These are phyloP conservation scores for Orthosia gothica DNA, from an alignment of 2,888 invertebrate species.

Conservation along the genomic window DNA sequence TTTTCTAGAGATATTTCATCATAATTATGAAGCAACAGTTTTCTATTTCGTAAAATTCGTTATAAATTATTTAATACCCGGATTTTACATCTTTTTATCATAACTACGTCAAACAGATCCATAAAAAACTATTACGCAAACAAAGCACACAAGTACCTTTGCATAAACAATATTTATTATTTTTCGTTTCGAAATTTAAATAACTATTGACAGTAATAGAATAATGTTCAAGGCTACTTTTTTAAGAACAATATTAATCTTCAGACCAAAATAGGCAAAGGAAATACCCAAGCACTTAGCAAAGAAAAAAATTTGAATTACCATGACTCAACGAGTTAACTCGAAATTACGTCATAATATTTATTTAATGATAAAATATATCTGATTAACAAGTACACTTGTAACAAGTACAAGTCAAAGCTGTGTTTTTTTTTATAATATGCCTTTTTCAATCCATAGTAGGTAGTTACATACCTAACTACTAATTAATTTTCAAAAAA, in stretches of 20 bases:
- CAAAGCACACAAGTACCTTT: constrained; percentile 16
- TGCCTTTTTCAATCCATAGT: not conserved
- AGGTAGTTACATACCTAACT: not conserved
- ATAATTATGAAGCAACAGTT: constrained; percentile 20
- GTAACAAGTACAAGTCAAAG: constrained; percentile 1
- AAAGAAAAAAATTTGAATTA: constrained; percentile 65
- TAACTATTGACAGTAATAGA: constrained; percentile 45
- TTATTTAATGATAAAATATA: constrained; percentile 80
- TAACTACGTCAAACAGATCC: constrained; percentile 43
- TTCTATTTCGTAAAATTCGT: constrained; percentile 6
- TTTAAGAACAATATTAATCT: constrained; percentile 42
- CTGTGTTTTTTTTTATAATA: constrained; percentile 2
- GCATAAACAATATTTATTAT: constrained; percentile 41
- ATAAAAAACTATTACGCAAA: constrained; percentile 41
- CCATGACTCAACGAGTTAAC: constrained; percentile 62
- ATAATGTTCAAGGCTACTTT: constrained; percentile 60
- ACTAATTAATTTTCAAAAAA: not conserved
- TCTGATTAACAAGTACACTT: constrained; percentile 72
- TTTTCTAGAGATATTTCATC: constrained; percentile 6
- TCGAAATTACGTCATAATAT: constrained; percentile 69
- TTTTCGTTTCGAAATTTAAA: constrained; percentile 57
- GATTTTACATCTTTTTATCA: constrained; percentile 50
- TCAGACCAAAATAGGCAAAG: constrained; percentile 48
- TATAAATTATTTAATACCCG: constrained; percentile 26
- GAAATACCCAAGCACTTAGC: constrained; percentile 59